phyloP scores from a whole-genome alignment of 2,888 invertebrate species.

The Archaeoteleia sp. region DNA sequence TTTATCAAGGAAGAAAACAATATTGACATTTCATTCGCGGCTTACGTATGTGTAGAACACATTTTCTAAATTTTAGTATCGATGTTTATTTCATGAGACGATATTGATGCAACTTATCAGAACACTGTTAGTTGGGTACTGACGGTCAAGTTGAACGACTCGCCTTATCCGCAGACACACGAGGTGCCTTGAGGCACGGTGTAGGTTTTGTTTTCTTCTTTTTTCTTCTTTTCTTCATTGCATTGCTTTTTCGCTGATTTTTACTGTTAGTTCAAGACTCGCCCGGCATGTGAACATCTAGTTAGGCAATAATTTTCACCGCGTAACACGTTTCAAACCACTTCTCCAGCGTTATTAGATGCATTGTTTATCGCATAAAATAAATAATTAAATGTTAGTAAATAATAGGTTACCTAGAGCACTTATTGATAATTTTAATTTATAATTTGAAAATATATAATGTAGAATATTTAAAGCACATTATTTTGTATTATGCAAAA shows the following conservation, averaged over 20 bases:
- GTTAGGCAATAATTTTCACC: slow-evolving; percentile 20
- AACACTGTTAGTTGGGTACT: slow-evolving; percentile 65
- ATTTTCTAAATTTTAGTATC: slow-evolving; percentile 24
- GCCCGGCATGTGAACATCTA: slow-evolving; percentile 29
- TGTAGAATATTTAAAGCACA: too few species aligned
- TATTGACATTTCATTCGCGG: not conserved
- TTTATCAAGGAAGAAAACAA: not conserved
- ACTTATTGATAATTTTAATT: too few species aligned
- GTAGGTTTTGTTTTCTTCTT: slow-evolving; percentile 47
- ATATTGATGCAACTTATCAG: slow-evolving; percentile 54
- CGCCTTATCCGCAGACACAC: slow-evolving; percentile 63
- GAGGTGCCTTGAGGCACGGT: slow-evolving; percentile 55
- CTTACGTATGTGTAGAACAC: slow-evolving; percentile 17
- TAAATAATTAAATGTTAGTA: too few species aligned
- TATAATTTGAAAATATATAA: too few species aligned
- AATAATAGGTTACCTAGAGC: too few species aligned
- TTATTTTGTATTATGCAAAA: too few species aligned
- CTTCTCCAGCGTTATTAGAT: too few species aligned
- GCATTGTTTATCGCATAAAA: too few species aligned
- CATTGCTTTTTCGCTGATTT: slow-evolving; percentile 56
- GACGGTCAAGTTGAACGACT: slow-evolving; percentile 59
- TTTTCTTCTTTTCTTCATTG: slow-evolving; percentile 51
- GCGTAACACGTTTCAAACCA: slow-evolving; percentile 11
- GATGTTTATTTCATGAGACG: slow-evolving; percentile 30
- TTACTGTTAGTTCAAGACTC: slow-evolving; percentile 60